Base-by-base conservation (phyloP, 2,888 invertebrate species). In the Dicyrtoma fusca region DNA sequence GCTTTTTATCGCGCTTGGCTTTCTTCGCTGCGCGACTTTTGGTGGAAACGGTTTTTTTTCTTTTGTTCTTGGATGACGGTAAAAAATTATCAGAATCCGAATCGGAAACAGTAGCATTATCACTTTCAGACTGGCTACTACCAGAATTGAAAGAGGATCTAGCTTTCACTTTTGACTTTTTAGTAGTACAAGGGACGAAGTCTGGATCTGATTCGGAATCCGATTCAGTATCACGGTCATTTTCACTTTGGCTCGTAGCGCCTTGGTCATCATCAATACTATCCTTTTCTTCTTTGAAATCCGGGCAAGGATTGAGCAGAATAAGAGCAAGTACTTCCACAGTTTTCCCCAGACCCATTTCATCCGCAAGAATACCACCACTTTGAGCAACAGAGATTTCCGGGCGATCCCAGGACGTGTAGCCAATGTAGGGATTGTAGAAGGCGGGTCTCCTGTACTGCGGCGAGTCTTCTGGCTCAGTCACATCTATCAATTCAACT, bases 271-370 rank as follows among this genome's bases (percentile, higher is more conserved):
- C 55, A 45, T 68, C 44, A 34, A 34, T 75, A 23, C 62, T 61
- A 34, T 64, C 59, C 6, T 72, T 69, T 59, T 59, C 66, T 74
- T 77, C 51, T 3, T 13, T 14, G 5, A 14, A 49, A 17, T 21
- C 11, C 21, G 74, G 72, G 26, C 84, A 80, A 4, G 83, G 86
- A 82, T 91, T 86, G 1, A 85, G 82, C 65, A 91, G 82, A 77
- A 91, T 86, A 71, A 89, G 86, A 1, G 89, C 88, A 45, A 92
- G 82, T 13, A 91, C 87, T 84, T 92, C 91, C 0, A 92, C 89
- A 0, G 92, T 92, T 85, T 92, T 92, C 0, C 92, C 92, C 25
- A 92, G 84, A 0, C 92, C 92, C 91, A 92, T 92, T 84, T 92
- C 91, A 83, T 92, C 91, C 0, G 90, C 91, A 61, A 92, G 84